Base-by-base conservation (phyloP, 2,797 vertebrate species). In the Eulemur mongoz region DNA sequence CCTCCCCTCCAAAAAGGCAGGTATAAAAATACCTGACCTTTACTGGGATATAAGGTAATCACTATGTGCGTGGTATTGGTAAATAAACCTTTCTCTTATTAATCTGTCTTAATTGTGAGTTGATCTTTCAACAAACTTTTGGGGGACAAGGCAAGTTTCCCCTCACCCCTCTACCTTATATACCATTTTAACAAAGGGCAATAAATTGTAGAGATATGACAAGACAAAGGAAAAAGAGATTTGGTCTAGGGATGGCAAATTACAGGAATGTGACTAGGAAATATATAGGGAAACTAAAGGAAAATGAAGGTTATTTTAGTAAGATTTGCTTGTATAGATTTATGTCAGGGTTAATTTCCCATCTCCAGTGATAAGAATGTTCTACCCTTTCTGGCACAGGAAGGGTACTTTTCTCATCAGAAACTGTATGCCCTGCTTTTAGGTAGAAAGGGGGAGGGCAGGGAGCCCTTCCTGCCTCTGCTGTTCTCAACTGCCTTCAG, bases 111-210 rank as follows among this genome's bases (percentile, higher is more conserved):
- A 57, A 57, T 57, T 10, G 9, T 57, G 23, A 57, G 23, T 23
- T 57, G 54, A 57, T 57, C 54, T 57, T 57, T 57, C 54, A 57
- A 11, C 23, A 57, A 57, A 57, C 54, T 57, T 57, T 57, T 3
- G 4, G 9, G 54, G 23, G 9, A 57, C 22, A 57, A 59, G 57
- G 57, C 23, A 59, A 59, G 57, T 59, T 27, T 59, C 57, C 54
- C 23, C 23, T 25, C 57, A 59, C 4, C 23, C 10, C 0, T 1
- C 22, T 20, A 27, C 17, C 23, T 61, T 10, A 0, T 27, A 13
- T 8, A 14, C 45, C 52, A 40, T 35, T 63, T 61, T 30, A 82
- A 40, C 40, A 82, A 57, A 69, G 40, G 67, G 52, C 23, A 48
- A 65, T 9, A 11, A 57, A 57, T 15, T 15, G 4, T 43, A 40